Evolutionary conservation across 1,140 invertebrate genomes (phyloP).

Genomic region (Sitodiplosis mosellana): DNA sequence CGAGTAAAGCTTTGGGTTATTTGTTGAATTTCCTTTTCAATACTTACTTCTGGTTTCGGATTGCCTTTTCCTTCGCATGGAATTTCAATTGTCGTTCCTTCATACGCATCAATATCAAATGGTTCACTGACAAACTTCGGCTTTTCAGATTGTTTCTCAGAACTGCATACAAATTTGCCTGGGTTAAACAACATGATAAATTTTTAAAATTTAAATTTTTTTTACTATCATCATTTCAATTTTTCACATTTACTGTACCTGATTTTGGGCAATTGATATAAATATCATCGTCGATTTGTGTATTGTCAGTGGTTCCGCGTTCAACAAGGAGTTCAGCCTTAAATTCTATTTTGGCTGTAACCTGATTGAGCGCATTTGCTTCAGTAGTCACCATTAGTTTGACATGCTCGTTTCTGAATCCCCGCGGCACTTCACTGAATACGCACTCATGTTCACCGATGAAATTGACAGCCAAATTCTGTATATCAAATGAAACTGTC

Average conservation of each 20-base stretch:
- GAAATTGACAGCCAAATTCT: too few species aligned
- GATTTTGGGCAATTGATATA: background rate
- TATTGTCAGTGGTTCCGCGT: too few species aligned
- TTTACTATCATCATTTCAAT: background rate
- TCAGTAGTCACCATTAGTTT: too few species aligned
- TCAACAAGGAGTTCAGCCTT: too few species aligned
- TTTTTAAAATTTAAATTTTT: background rate
- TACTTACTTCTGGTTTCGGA: constrained; percentile 45
- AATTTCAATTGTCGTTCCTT: constrained; percentile 54
- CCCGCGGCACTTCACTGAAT: too few species aligned
- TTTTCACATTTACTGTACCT: background rate
- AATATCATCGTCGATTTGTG: too few species aligned
- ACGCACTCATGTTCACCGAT: too few species aligned
- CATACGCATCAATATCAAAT: constrained; percentile 49
- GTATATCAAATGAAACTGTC: too few species aligned
- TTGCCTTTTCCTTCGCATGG: constrained; percentile 63
- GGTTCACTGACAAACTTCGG: constrained; percentile 47
- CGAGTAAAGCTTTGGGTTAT: background rate
- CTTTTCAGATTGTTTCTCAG: constrained; percentile 38
- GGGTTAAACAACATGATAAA: constrained; percentile 12
- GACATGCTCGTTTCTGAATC: too few species aligned
- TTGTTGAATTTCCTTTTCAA: too few species aligned
- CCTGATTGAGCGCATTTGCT: too few species aligned
- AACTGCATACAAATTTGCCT: constrained; percentile 60
- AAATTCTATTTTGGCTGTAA: too few species aligned